These are phyloP conservation scores for Apodemus sylvaticus DNA, from an alignment of 2,113 vertebrate species.

Conservation along the genomic window DNA sequence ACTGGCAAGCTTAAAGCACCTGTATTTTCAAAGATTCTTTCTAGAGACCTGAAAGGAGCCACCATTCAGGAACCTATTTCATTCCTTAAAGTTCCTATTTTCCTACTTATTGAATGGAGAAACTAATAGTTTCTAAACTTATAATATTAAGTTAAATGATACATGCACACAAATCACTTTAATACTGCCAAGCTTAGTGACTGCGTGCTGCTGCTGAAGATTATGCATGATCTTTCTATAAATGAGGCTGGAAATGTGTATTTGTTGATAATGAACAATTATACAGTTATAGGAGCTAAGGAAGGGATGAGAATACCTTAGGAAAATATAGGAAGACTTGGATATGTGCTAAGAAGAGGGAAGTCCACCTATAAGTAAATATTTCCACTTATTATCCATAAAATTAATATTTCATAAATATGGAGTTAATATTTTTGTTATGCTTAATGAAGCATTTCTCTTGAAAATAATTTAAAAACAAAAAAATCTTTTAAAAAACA, in stretches of 20 bases:
- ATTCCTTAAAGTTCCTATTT: background rate
- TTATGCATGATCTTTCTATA: background rate
- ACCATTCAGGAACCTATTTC: background rate
- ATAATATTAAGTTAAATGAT: background rate
- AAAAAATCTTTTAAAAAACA: background rate
- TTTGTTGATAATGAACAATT: background rate
- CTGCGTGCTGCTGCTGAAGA: background rate
- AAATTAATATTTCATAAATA: background rate
- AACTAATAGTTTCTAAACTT: background rate
- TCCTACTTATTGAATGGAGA: background rate
- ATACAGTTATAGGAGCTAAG: background rate
- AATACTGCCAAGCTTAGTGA: background rate
- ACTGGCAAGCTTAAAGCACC: background rate
- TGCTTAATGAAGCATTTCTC: background rate
- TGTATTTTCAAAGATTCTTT: slow-evolving; percentile 20
- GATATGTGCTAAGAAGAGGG: background rate
- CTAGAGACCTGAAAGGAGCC: background rate
- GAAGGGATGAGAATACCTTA: background rate
- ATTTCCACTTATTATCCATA: background rate
- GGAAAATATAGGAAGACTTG: background rate
- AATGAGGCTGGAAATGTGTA: background rate
- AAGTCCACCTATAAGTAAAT: background rate
- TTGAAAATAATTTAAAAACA: background rate
- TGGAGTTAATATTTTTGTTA: slow-evolving; percentile 2
- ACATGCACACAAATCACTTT: background rate